Base-by-base conservation (phyloP, 1,140 invertebrate genomes). In the Ruditapes philippinarum region DNA sequence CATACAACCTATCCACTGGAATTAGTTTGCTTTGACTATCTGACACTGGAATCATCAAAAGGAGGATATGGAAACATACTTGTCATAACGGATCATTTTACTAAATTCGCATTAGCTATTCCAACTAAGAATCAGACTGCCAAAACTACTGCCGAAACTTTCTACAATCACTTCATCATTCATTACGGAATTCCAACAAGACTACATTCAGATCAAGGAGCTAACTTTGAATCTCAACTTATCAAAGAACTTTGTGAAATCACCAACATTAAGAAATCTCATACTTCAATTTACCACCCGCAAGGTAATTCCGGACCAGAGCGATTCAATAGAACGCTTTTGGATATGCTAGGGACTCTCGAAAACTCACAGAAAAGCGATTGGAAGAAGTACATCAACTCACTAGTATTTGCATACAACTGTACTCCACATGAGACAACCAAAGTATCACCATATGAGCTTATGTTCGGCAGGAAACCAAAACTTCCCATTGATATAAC, bases 391-490 rank as follows among this genome's bases (percentile, higher is more conserved):
- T 90, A 91, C 42, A 57, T n/a, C 1, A 84, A 89, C 36, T 89
- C 49, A 60, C 36, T 91, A 17, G 62, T 82, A 36, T 70, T 60
- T 65, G 51, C 60, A 2, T 91, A 89, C 57, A 94, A 94, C 91
- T 83, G 85, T 28, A 81, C 80, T 9, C 51, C 65, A 14, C 91
- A 95, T 62, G 82, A 78, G 5, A 54, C 88, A 9, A 93, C 93
- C n/a, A 60, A 83, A 36, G 80, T 91, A 14, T 87, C 84, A n/a
- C 91, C 92, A 4, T 94, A 92, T 73, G 93, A 51, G 42, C 33
- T 95, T 0, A 45, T 94, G 31, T 92, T 94, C n/a, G n/a, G n/a
- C n/a, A n/a, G 89, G 42, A 80, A 94, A 62, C 74, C 92, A 22
- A 51, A 70, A 17, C 36, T 92, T 9, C 81, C 91, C 17, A 70